Evolutionary conservation across 2,113 vertebrate genomes (phyloP).

Genomic region (Ptilorrhoa leucosticta): DNA sequence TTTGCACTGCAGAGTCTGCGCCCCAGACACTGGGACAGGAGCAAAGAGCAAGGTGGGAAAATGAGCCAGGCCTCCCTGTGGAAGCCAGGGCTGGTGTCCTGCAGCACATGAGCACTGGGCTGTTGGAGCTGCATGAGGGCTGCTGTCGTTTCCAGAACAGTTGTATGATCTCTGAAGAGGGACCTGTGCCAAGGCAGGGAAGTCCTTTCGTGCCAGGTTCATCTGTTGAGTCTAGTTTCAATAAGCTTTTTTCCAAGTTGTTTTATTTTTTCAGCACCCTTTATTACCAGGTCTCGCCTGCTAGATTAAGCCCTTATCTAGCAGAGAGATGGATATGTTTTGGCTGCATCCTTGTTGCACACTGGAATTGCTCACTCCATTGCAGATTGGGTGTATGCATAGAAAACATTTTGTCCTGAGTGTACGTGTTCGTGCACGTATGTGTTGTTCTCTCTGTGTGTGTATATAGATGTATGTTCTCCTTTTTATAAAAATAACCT

Average conservation of each 20-base stretch:
- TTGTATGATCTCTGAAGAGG: neutral
- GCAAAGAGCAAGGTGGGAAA: neutral
- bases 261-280: neutral
- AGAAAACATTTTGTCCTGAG: conserved; percentile 6
- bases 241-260: neutral
- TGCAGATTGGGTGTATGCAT: neutral
- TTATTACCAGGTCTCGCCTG: neutral
- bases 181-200: neutral
- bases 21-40: neutral
- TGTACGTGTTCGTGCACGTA: neutral
- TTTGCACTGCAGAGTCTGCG: neutral
- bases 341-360: neutral
- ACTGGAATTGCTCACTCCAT: neutral
- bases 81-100: neutral
- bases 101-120: neutral
- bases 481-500: conserved; percentile 22
- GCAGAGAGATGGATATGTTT: neutral
- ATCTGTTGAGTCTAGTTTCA: neutral
- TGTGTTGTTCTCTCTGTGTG: neutral
- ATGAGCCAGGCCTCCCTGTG: neutral
- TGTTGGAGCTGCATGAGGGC: neutral
- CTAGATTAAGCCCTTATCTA: neutral
- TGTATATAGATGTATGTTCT: neutral
- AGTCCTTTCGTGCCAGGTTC: neutral
- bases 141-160: neutral